Evolutionary conservation across 2,113 vertebrate genomes (phyloP).

Genomic region (Apteryx mantelli): DNA sequence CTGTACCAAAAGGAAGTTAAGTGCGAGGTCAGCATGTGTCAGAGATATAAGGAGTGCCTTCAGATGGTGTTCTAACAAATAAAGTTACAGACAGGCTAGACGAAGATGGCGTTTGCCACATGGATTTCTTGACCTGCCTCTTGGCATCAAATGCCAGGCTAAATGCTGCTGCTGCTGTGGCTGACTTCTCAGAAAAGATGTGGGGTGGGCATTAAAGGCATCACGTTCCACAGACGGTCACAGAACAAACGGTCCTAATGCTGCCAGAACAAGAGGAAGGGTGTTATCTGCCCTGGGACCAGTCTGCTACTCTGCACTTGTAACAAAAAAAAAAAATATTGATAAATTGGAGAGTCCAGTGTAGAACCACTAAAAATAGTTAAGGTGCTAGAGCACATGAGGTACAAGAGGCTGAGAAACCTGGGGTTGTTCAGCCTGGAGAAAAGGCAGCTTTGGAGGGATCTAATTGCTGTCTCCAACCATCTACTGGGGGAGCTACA

Average conservation of each 20-base stretch:
- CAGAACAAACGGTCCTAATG: neutral
- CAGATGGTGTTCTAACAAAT: fast-evolving
- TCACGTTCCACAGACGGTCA: neutral
- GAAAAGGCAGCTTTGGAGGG: too few species aligned
- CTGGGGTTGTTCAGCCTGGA: too few species aligned
- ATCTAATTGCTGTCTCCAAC: too few species aligned
- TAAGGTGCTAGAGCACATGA: too few species aligned
- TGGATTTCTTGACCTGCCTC: neutral
- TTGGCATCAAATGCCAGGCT: neutral
- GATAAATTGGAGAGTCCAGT: too few species aligned
- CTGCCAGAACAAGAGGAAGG: neutral
- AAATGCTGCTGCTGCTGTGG: neutral
- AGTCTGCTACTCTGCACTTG: too few species aligned
- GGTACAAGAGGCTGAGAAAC: too few species aligned
- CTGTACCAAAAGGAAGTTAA: fast-evolving
- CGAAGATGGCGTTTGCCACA: too few species aligned
- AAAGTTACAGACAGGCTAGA: neutral
- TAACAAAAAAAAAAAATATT: too few species aligned
- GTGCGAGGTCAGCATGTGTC: fast-evolving
- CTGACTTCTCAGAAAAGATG: neutral
- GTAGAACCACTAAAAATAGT: too few species aligned
- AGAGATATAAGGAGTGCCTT: fast-evolving
- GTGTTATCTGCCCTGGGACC: too few species aligned
- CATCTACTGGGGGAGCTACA: too few species aligned
- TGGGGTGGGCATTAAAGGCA: neutral